phyloP scores from a whole-genome alignment of 2,888 invertebrate species.

The Eristalis arbustorum region DNA sequence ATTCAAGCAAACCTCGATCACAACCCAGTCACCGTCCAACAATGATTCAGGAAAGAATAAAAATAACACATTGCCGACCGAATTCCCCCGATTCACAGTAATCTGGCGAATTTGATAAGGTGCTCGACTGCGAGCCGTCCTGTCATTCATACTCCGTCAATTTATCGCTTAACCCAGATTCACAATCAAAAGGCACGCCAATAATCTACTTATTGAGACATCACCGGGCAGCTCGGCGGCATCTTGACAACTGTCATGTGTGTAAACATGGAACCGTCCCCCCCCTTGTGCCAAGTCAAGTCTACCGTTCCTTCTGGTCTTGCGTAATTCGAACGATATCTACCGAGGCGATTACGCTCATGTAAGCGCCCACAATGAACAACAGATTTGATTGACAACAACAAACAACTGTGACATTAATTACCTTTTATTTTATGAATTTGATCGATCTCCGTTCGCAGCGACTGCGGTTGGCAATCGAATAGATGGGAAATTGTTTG shows the following conservation, averaged over 20 bases:
- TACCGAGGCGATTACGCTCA: background rate
- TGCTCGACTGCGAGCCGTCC: background rate
- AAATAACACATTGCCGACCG: background rate
- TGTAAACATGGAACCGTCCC: background rate
- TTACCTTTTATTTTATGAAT: conserved; percentile 33
- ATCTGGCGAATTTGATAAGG: conserved; percentile 16
- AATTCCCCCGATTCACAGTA: background rate
- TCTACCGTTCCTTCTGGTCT: background rate
- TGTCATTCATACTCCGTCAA: background rate
- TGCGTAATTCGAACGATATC: conserved; percentile 13
- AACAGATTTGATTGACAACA: conserved; percentile 22
- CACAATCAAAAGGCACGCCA: conserved; percentile 18
- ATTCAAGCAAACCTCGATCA: background rate
- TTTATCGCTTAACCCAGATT: conserved; percentile 43
- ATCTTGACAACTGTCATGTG: background rate
- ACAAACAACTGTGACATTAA: conserved; percentile 18
- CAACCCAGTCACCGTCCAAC: background rate
- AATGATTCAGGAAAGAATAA: background rate
- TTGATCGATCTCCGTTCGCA: background rate
- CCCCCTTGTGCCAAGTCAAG: background rate
- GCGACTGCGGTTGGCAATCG: background rate
- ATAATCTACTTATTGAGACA: conserved; percentile 1
- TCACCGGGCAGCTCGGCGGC: background rate
- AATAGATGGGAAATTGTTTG: background rate
- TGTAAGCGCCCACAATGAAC: background rate